Percentiles rank a stretch among this genome's conserved stretches.
Conservation (phyloP, 1,140 invertebrate genomes). For the Gryon sp. region DNA sequence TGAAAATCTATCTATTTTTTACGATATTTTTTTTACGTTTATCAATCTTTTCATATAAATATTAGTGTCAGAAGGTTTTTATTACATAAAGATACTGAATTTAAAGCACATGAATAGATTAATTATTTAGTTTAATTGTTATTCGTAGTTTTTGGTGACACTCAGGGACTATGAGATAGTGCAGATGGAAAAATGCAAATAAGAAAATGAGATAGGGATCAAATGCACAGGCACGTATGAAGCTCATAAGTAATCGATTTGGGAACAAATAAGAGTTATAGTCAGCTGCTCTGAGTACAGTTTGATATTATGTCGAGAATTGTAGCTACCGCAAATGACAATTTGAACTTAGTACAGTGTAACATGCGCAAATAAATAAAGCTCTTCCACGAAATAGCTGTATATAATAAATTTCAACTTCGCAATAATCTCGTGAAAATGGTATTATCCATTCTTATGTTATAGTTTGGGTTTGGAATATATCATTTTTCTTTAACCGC, state of each 20-base stretch:
- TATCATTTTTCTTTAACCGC: too few species aligned
- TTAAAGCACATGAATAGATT: too few species aligned
- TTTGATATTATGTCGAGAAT: constrained; percentile 28
- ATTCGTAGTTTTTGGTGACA: too few species aligned
- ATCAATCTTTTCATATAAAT: too few species aligned
- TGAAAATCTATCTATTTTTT: too few species aligned
- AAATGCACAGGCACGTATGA: constrained; percentile 52
- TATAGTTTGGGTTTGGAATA: too few species aligned
- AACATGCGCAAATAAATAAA: constrained; percentile 48
- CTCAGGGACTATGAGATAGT: constrained; percentile 16
- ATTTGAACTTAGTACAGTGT: constrained; percentile 15
- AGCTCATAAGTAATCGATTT: constrained; percentile 48
- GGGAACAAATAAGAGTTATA: constrained; percentile 44
- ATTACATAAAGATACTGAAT: too few species aligned
- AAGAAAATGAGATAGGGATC: constrained; percentile 33
- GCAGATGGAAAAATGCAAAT: constrained; percentile 43
- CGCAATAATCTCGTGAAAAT: constrained; percentile 5
- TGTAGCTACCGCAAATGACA: constrained; percentile 32
- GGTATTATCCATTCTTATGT: constrained; percentile 11
- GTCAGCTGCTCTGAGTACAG: constrained; percentile 24
- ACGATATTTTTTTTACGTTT: too few species aligned
- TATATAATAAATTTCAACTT: constrained; percentile 9
- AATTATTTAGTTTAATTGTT: too few species aligned
- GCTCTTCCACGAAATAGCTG: constrained; percentile 16
- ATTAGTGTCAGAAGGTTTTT: too few species aligned